A percentile compares a stretch with the other conserved stretches of the same genome.
phyloP scores from a whole-genome alignment of 2,888 invertebrate genomes.

The Orthosia gracilis region DNA sequence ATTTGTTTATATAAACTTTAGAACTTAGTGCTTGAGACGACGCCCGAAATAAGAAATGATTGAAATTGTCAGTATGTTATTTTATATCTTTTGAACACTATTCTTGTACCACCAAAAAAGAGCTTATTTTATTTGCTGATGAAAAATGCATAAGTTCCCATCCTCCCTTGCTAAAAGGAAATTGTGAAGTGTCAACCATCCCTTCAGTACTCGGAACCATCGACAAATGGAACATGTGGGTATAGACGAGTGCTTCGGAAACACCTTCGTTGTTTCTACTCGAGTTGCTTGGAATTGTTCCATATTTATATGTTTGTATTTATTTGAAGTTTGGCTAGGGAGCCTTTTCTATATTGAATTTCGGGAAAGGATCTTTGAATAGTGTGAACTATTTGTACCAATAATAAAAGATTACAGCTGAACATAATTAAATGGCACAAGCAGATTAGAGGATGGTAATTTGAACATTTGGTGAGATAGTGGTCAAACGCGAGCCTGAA shows the following conservation, averaged over 20 bases:
- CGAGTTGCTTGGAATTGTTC: slow-evolving; percentile 42
- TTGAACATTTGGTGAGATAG: too few species aligned
- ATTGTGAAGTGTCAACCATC: slow-evolving; percentile 49
- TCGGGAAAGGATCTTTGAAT: not conserved
- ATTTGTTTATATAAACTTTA: not conserved
- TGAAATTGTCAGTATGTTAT: not conserved
- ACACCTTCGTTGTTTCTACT: slow-evolving; percentile 49
- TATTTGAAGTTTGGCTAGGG: slow-evolving; percentile 26
- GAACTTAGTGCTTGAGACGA: not conserved
- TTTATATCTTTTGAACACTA: not conserved
- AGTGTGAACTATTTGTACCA: not conserved
- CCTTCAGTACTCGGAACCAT: slow-evolving; percentile 53
- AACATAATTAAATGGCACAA: not conserved
- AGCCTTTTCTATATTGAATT: slow-evolving; percentile 13
- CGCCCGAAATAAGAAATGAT: not conserved
- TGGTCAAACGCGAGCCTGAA: too few species aligned
- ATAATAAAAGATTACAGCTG: not conserved
- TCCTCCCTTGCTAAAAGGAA: slow-evolving; percentile 43
- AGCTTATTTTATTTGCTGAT: slow-evolving; percentile 75
- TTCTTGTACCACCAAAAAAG: slow-evolving; percentile 33
- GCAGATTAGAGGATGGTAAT: not conserved
- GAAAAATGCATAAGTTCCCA: slow-evolving; percentile 75
- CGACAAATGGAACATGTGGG: slow-evolving; percentile 54
- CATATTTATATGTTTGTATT: slow-evolving; percentile 59
- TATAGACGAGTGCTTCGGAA: slow-evolving; percentile 44